Evolutionary conservation across 2,888 invertebrate genomes (phyloP), one percentile per base, ranked within the genome.

Genomic region (Loripinus fragilis): DNA sequence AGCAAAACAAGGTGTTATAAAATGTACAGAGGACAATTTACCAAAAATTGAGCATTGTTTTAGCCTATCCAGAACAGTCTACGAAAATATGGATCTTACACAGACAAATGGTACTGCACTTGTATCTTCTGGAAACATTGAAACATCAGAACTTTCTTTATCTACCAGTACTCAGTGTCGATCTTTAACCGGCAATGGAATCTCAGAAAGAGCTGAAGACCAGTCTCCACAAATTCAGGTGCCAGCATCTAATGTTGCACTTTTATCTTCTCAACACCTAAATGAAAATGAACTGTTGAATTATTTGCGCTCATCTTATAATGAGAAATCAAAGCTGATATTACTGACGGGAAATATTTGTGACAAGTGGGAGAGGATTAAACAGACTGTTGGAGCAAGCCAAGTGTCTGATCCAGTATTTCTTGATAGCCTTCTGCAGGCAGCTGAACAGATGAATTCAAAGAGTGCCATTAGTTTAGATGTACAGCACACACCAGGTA

Each of bases 361-460:
- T 78, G 76, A 83, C 48, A 33, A 73, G 23, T 83, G 83, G 83
- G 67, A 78, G 23, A 71, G 72, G 8, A 41, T 83, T 0, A 83
- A 80, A 52, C 72, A 67, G 17, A 71, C 71, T 71, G 77, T 78
- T 7, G 80, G 80, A 2, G 74, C 70, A 74, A 66, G 67, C 8
- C 64, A 64, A 15, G 73, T 80, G 74, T 71, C 80, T 8, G 83
- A 83, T 41, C 78, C 80, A 23, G 64, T 71, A 20, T 83, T 83
- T 50, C 52, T 83, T 17, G 74, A 83, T 28, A 74, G 80, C 45
- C 52, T 83, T 23, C 45, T 83, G 45, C 28, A 71, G 12, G 33
- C 76, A 30, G 78, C 70, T 42, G 83, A 83, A 48, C 17, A 60
- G 60, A 12, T 33, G 20, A 2, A 20, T 3, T 20, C 17, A 7